Evolutionary conservation across 2,797 vertebrate genomes (phyloP), one percentile per base, ranked within the genome.

Genomic region (Anableps anableps): DNA sequence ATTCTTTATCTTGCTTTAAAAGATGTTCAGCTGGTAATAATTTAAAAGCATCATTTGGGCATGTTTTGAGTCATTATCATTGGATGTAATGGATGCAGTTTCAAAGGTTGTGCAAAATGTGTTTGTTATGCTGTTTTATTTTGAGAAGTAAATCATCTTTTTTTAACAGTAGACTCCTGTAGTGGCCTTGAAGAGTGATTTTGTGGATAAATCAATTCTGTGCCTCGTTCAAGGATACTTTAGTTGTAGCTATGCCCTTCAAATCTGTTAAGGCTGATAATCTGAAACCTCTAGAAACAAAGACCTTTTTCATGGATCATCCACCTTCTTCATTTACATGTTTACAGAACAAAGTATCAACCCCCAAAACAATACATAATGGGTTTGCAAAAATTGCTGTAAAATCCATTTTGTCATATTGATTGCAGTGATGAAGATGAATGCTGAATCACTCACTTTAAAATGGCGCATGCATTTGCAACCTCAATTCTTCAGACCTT

Each of bases 341-440:
- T 93, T 89, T 91, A 85, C 86, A 26, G 72, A 86, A 75, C 51
- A 4, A 78, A 81, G 47, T 91, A 93, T 93, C 88, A 90, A 93
- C 92, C 81, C 86, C 5, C 36, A 71, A 90, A 89, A 92, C 85
- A 86, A 93, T 87, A 85, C 88, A 89, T 92, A 91, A 91, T 92
- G 84, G 88, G 72, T 90, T 91, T 90, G 82, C 81, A 91, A 81
- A 83, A 92, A 92, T 89, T 83, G 86, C 87, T 89, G 87, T 92
- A 94, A 94, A 92, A 91, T 89, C 89, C 34, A 91, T 93, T 90
- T 91, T 84, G 84, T 86, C 70, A 47, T 89, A 95, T 95, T 78
- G 92, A 93, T 92, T 83, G 79, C 79, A 53, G 83, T 93, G 90
- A 95, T 94, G 90, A 95, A 93, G 91, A 95, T 88, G 86, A 94